Evolutionary conservation across 2,113 vertebrate genomes (phyloP).

Genomic region (Ptychochromis oligacanthus): DNA sequence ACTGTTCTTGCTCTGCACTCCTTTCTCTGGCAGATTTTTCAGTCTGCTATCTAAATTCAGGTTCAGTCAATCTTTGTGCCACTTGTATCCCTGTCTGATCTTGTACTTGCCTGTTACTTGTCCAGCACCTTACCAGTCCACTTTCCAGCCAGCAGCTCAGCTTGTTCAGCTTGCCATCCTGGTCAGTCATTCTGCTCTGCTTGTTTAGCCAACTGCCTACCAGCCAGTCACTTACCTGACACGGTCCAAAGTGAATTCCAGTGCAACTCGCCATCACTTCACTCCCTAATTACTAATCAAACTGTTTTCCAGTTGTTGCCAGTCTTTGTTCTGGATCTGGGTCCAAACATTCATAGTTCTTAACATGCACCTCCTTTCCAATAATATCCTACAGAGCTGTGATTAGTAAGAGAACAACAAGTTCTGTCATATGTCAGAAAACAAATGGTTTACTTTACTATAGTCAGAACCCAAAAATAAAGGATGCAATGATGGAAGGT

Average conservation of each 20-base stretch:
- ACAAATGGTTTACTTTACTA: not conserved
- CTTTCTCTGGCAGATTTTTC: not conserved
- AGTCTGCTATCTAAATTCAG: not conserved
- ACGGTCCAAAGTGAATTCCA: not conserved
- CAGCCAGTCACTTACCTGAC: not conserved
- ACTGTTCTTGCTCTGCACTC: not conserved
- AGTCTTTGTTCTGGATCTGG: not conserved
- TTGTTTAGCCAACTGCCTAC: not conserved
- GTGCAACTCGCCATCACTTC: not conserved
- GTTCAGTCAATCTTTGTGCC: not conserved
- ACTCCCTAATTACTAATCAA: not conserved
- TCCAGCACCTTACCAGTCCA: not conserved
- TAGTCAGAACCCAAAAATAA: not conserved
- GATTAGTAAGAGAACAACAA: not conserved
- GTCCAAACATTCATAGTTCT: not conserved
- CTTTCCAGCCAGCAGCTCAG: not conserved
- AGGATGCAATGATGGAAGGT: accelerated
- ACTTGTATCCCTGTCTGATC: not conserved
- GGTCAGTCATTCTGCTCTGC: not conserved
- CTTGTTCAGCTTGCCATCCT: not conserved
- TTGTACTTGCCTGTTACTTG: not conserved
- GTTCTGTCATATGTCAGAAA: not conserved
- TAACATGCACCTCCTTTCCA: not conserved
- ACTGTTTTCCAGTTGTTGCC: not conserved
- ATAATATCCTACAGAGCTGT: not conserved